Conservation (phyloP, 2,888 invertebrate genomes). For the Drosophila anomelani region DNA sequence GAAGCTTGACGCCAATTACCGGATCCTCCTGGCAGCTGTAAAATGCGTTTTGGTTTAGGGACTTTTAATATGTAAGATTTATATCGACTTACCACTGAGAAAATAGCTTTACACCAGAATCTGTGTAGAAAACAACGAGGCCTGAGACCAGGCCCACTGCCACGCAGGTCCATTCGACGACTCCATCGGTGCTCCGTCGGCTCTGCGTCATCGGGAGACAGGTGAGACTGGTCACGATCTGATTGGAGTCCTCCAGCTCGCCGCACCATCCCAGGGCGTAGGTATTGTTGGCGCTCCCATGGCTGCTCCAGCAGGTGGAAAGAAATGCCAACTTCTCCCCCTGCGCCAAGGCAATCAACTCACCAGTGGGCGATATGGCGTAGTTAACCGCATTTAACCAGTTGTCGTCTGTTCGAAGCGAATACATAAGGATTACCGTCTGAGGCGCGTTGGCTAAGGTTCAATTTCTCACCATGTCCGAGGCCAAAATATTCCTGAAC, state of each 20-base stretch:
- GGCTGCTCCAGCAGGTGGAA: slow-evolving; percentile 87
- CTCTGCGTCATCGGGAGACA: slow-evolving; percentile 85
- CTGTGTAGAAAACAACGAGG: slow-evolving; percentile 94
- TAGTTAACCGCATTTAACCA: slow-evolving; percentile 89
- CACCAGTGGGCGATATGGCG: slow-evolving; percentile 90
- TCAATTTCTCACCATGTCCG: slow-evolving; percentile 83
- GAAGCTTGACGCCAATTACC: slow-evolving; percentile 92
- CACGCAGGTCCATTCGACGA: slow-evolving; percentile 96
- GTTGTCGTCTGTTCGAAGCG: slow-evolving; percentile 84
- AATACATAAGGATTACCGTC: not conserved
- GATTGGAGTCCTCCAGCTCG: slow-evolving; percentile 85
- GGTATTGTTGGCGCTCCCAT: slow-evolving; percentile 79
- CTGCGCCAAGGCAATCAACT: slow-evolving; percentile 89
- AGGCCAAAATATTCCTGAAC: slow-evolving; percentile 87
- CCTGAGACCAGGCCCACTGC: slow-evolving; percentile 94
- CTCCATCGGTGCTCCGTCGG: slow-evolving; percentile 86
- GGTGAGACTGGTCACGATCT: slow-evolving; percentile 85
- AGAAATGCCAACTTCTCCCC: slow-evolving; percentile 88
- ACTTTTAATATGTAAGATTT: too few species aligned
- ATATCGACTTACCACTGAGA: slow-evolving; percentile 87
- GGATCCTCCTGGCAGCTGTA: slow-evolving; percentile 90
- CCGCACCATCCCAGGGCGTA: slow-evolving; percentile 87
- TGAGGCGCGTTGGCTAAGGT: too few species aligned
- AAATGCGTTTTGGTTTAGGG: not conserved
- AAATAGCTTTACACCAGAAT: slow-evolving; percentile 92